A percentile compares a stretch with the other conserved stretches of the same genome.
phyloP scores from a whole-genome alignment of 2,888 invertebrate genomes.

The Himalopsyche kuldschensis region DNA sequence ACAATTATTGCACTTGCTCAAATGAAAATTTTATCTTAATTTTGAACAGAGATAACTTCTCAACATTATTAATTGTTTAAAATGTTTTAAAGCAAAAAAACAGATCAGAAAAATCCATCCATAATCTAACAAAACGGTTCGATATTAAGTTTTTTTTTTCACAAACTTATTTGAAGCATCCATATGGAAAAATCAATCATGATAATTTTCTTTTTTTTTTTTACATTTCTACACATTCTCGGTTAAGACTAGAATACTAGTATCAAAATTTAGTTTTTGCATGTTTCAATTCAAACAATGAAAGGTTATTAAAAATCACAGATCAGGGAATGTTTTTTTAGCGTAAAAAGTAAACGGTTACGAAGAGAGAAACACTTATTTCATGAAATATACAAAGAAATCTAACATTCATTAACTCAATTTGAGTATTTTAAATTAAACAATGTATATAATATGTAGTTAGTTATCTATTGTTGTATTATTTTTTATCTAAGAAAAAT shows the following conservation, averaged over 20 bases:
- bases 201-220: not conserved
- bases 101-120: no score
- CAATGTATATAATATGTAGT: not conserved
- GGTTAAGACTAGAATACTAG: not conserved
- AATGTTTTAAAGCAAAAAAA: no score
- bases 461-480: not conserved
- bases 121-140: no score
- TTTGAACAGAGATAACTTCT: no score
- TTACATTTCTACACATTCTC: not conserved
- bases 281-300: not conserved
- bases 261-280: not conserved
- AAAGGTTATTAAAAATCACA: not conserved
- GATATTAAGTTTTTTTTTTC: not conserved
- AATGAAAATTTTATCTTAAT: no score
- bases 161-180: not conserved
- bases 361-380: not conserved
- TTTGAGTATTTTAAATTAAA: not conserved
- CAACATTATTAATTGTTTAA: no score
- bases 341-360: not conserved
- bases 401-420: not conserved
- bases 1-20: no score
- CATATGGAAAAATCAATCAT: not conserved
- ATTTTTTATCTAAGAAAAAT: conserved; percentile 5
- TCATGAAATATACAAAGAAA: not conserved
- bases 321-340: not conserved